Evolutionary conservation across 2,797 vertebrate genomes (phyloP), one percentile per base, ranked within the genome.

Genomic region (Coreius guichenoti): DNA sequence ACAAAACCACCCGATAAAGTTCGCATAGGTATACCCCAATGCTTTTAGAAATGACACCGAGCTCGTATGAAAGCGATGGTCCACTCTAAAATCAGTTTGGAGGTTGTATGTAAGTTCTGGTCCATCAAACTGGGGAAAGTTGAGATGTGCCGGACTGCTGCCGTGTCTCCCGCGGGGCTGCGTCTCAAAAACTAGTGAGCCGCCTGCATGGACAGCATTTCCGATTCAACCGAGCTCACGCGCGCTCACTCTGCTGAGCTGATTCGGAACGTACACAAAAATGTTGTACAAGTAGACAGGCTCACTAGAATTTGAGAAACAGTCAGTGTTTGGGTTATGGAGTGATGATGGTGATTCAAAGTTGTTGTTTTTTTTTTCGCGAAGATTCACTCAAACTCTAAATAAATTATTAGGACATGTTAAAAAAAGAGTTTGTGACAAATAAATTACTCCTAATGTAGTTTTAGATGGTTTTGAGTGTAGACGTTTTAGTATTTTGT

Each of bases 1-100:
- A 80, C 76, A 72, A 85, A 33, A 31, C 61, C 56, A 14, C 92
- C 91, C 88, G 49, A 86, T 89, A 92, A 92, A 93, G 93, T 94
- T 92, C 92, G 92, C 93, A 16, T 47, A 21, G 29, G 56, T 73
- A 69, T 17, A 11, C 43, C 31, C 16, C 7, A 6, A 5, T 19
- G 26, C 26, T 56, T 58, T 78, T 23, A 4, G 13, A n/a, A 45
- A 21, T 29, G 19, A 73, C 6, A 39, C 21, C 4, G 11, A 39
- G 45, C 1, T 21, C 43, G 23, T 13, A 29, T 8, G 11, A 13
- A 51, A 21, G 19, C 12, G 5, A 63, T 6, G 8, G 19, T 56
- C 51, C 31, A 49, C 29, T 9, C 4, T 39, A 21, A 80, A 70
- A 80, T 23, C 31, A 58, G 29, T 73, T 33, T 61, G 1, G 68